Conservation (phyloP, 2,888 invertebrate species). For the Cyclophora punctaria region DNA sequence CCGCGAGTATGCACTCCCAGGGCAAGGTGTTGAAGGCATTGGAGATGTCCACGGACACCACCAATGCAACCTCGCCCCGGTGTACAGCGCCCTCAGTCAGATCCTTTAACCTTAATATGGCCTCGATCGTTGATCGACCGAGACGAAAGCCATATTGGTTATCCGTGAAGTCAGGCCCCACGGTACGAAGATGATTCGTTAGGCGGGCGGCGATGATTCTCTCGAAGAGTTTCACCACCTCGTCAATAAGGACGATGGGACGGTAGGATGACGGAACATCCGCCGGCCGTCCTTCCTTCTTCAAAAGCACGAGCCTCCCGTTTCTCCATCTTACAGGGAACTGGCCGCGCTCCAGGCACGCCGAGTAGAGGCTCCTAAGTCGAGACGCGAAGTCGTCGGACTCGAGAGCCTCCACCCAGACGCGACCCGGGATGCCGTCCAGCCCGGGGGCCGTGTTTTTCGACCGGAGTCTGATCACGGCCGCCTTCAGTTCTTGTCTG, state of each 20-base stretch:
- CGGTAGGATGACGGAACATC: neutral
- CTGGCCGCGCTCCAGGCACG: neutral
- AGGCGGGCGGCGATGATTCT: slow-evolving; percentile 3
- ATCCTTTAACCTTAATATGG: slow-evolving; percentile 1
- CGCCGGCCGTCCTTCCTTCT: neutral
- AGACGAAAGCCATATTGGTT: slow-evolving; percentile 8
- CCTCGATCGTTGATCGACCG: slow-evolving; percentile 4
- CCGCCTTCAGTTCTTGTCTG: neutral
- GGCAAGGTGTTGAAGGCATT: slow-evolving; percentile 23
- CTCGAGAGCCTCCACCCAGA: neutral
- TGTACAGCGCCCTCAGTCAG: too few relatives aligned
- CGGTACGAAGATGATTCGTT: slow-evolving; percentile 1
- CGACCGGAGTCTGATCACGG: neutral
- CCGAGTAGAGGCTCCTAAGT: neutral
- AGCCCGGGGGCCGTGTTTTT: neutral
- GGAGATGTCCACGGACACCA: neutral
- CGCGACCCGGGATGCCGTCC: neutral
- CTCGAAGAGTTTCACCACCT: neutral
- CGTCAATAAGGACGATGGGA: neutral
- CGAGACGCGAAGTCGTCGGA: neutral
- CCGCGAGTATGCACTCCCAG: slow-evolving; percentile 16
- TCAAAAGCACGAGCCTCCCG: neutral
- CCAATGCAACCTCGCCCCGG: too few relatives aligned
- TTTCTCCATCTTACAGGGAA: neutral
- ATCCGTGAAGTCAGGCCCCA: slow-evolving; percentile 9